Base-by-base conservation (phyloP, 1,140 invertebrate genomes). In the Diachasma alloeum region DNA sequence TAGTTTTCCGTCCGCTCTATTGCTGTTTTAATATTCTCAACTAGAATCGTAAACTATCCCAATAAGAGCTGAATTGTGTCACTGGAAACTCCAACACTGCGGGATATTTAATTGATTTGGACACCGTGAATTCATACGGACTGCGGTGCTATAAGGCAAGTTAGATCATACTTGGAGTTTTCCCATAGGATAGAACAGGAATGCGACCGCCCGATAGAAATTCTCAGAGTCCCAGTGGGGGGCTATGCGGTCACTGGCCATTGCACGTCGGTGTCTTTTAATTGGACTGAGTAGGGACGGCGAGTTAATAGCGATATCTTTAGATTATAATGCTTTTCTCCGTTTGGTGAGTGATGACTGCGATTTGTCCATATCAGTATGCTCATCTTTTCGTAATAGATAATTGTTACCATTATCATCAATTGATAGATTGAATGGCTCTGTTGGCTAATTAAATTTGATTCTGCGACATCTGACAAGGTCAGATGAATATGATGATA, bases 101-200 rank as follows among this genome's bases (percentile, higher is more conserved):
- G 75, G 73, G 78, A 79, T 76, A 79, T 79, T 79, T 79, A 79
- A 79, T 79, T 79, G 78, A 79, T 79, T 76, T 77, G 66, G 71
- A 67, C 72, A 74, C 71, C 59, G 48, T 15, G n/a, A n/a, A n/a
- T n/a, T n/a, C n/a, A n/a, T n/a, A n/a, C n/a, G 53, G 53, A 59
- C n/a, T 59, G 4, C 4, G 4, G 53, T 24, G 44, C 44, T 48
- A 48, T 59, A 26, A 59, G 17, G 22, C 53, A 9, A 59, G 17
- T 59, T 26, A 11, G 53, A 59, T 59, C 46, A 68, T 37, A 46
- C 26, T 59, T 66, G 72, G 70, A 56, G 72, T 67, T 72, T 79
- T 74, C 72, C 36, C 74, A 74, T 72, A 71, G 78, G 74, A 70
- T 37, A 37, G 36, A 31, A n/a, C n/a, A 46, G 46, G 71, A 79